These are phyloP conservation scores for Psylliodes chrysocephalus DNA, from an alignment of 2,888 invertebrate species.

Conservation along the genomic window DNA sequence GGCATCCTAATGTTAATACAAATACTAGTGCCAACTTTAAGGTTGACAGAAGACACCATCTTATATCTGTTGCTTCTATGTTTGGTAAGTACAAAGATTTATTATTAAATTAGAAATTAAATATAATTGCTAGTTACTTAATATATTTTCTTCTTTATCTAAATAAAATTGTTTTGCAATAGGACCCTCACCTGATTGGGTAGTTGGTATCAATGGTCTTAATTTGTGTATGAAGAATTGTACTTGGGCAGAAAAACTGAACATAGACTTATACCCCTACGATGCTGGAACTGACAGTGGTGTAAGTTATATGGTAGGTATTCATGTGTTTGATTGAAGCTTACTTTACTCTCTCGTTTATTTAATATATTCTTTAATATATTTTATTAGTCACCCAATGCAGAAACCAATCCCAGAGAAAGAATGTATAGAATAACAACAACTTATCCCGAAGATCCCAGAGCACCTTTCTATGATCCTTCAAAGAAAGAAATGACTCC, in stretches of 20 bases:
- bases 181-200: constrained; percentile 99
- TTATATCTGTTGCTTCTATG: constrained; percentile 89
- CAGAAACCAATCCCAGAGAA: constrained; percentile 81
- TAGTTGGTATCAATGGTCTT: constrained; percentile 89
- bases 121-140: too few relatives aligned
- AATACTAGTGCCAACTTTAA: constrained; percentile 85
- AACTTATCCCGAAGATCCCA: constrained; percentile 88
- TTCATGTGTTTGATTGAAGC: too few relatives aligned
- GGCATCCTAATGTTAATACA: constrained; percentile 88
- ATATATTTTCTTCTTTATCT: too few relatives aligned
- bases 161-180: too few relatives aligned
- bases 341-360: neutral
- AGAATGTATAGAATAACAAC: constrained; percentile 90
- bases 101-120: neutral
- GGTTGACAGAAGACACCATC: constrained; percentile 85
- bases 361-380: neutral
- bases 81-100: too few relatives aligned
- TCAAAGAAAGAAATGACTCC: constrained; percentile 77
- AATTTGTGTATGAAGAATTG: constrained; percentile 91
- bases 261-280: constrained; percentile 89
- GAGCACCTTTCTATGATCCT: constrained; percentile 92
- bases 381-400: constrained; percentile 77
- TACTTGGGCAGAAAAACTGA: constrained; percentile 86
- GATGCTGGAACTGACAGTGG: constrained; percentile 97
- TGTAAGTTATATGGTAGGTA: constrained; percentile 84